Base-by-base conservation (phyloP, 1,140 invertebrate genomes). In the Eriocheir sinensis region DNA sequence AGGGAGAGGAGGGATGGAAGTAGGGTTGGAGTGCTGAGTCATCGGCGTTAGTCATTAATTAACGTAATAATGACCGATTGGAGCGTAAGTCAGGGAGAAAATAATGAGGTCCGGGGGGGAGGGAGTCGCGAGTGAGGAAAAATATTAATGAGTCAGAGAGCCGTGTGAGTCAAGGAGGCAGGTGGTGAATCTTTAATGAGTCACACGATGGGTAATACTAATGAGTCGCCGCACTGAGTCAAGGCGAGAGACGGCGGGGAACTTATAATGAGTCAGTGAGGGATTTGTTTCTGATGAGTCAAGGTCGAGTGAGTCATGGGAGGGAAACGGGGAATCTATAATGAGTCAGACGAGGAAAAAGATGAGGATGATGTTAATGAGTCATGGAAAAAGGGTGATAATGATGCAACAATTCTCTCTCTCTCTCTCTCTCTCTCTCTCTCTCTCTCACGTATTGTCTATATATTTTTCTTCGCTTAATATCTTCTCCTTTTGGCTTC, bases 401-500 rank as follows among this genome's bases (percentile, higher is more conserved):
- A 53, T 9, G 48, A 53, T 53, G 48, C 21, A 21, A 53, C 12
- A 53, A 21, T 9, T 72, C 60, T 86, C 60, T 72, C 60, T 72
- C 60, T 72, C 60, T 72, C 60, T 72, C 60, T 72, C 60, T 72
- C 60, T 72, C 60, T 72, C 60, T 72, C 60, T 72, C 60, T 86
- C 83, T 86, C 85, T 86, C 85, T 86, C 17, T 30, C 85, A 40
- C 85, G 36, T 44, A n/a, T 72, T 72, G 60, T 72, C 60, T 72
- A 72, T 72, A 72, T 72, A 72, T 72, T 72, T 21, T 72, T 72
- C 60, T n/a, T 72, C 32, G 2, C 85, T 86, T 38, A 36, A 38
- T 86, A 21, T 44, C n/a, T 44, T 34, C 17, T 38, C 85, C n/a
- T 44, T 36, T 41, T 41, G 34, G 40, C 83, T 86, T 86, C 34